A percentile compares a stretch with the other conserved stretches of the same genome.
phyloP scores from a whole-genome alignment of 1,140 invertebrate species.

The Periplaneta americana region DNA sequence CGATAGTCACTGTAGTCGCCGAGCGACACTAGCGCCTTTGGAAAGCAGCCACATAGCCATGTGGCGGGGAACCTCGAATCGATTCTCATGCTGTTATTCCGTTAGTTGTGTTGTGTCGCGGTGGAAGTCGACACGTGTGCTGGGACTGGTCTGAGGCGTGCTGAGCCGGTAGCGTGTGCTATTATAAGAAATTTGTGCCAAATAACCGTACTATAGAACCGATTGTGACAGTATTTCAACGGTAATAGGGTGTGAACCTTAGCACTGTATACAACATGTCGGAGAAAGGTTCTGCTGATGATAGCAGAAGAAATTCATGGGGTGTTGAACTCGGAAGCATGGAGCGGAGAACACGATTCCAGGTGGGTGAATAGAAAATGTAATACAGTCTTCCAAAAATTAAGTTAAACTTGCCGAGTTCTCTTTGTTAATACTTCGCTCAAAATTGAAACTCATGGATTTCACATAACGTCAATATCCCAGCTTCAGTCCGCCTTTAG shows the following conservation, averaged over 20 bases:
- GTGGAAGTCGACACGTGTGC: neutral
- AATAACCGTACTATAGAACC: neutral
- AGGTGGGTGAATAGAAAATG: constrained; percentile 38
- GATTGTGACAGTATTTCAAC: neutral
- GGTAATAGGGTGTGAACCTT: neutral
- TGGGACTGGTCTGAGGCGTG: neutral
- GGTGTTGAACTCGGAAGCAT: constrained; percentile 19
- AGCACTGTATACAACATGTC: neutral
- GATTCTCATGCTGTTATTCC: neutral
- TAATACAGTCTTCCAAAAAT: too few species aligned
- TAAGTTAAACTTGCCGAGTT: too few species aligned
- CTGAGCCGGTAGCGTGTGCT: neutral
- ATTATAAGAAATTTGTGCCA: neutral
- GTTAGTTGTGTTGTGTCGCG: neutral
- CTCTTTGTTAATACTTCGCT: too few species aligned
- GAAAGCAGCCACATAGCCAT: neutral
- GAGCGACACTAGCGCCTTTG: neutral
- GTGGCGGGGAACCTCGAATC: neutral
- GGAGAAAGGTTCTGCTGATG: constrained; percentile 8
- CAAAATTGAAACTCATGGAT: too few species aligned
- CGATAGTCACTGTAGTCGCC: too few species aligned
- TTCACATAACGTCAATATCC: too few species aligned
- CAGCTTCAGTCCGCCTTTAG: too few species aligned
- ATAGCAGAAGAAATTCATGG: constrained; percentile 15
- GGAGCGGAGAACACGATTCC: constrained; percentile 44